Conservation (phyloP, 2,888 invertebrate species). For the Invenusta paracnida region DNA sequence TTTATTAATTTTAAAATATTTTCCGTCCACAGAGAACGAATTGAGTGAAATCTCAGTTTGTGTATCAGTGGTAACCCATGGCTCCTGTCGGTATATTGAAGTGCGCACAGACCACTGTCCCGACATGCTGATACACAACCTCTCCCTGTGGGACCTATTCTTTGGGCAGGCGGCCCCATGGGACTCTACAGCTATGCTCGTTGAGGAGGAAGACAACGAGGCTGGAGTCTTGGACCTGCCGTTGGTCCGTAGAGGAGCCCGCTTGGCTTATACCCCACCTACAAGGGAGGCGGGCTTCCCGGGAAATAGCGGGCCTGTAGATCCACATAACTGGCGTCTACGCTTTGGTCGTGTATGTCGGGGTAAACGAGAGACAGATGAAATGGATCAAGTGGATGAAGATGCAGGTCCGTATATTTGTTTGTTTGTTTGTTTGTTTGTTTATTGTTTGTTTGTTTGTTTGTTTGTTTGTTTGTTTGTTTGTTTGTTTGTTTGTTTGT, state of each 20-base stretch:
- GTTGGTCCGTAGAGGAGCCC: not conserved
- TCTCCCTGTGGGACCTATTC: conserved; percentile 8
- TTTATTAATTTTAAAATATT: no score
- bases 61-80: not conserved
- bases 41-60: not conserved
- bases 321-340: not conserved
- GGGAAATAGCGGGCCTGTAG: not conserved
- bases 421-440: not conserved
- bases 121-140: conserved; percentile 8
- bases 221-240: conserved; percentile 8
- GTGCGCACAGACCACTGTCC: not conserved
- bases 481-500: no score
- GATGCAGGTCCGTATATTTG: not conserved
- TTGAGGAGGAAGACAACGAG: not conserved
- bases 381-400: conserved; percentile 13
- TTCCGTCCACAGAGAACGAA: not conserved
- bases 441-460: no score
- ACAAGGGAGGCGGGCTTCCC: not conserved
- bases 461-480: no score
- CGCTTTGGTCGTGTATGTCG: not conserved
- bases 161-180: not conserved
- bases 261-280: not conserved
- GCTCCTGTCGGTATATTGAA: not conserved
- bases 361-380: conserved; percentile 3
- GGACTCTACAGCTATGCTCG: not conserved